A percentile compares a stretch with the other conserved stretches of the same genome.
These are phyloP conservation scores for Leptinotarsa texana DNA, from an alignment of 1,140 invertebrate genomes.

Conservation along the genomic window DNA sequence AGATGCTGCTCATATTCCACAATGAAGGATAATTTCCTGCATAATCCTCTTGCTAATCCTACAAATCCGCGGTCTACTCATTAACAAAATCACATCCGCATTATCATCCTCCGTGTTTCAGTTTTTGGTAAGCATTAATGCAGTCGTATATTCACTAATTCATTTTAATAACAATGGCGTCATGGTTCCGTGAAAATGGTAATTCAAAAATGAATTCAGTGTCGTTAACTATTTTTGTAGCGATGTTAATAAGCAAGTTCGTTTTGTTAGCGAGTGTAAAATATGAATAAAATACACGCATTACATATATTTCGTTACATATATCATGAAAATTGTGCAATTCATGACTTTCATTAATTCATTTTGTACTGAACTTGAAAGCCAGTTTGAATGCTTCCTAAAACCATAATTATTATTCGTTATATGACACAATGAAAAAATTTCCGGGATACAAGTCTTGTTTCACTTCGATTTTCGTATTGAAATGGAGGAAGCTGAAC, in stretches of 20 bases:
- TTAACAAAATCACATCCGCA: background rate
- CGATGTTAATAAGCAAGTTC: background rate
- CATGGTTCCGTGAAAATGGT: background rate
- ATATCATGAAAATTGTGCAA: background rate
- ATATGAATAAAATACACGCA: background rate
- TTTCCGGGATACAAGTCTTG: no score
- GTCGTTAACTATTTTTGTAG: background rate
- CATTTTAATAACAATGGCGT: background rate
- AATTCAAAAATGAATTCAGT: background rate
- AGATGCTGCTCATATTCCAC: no score
- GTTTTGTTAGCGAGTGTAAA: background rate
- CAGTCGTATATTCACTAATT: background rate
- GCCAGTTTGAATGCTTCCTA: background rate
- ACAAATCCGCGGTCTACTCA: no score
- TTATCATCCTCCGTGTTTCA: background rate
- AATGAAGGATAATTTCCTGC: no score
- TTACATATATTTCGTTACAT: background rate
- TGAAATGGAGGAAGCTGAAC: no score
- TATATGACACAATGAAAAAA: no score
- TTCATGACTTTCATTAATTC: constrained; percentile 2
- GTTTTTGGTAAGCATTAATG: background rate
- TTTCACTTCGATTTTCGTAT: no score
- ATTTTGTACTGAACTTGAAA: background rate
- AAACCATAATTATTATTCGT: background rate
- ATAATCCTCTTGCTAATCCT: no score